Percentiles rank a stretch among this genome's conserved stretches.
phyloP scores from a whole-genome alignment of 2,113 vertebrate species.

The Eptesicus fuscus region DNA sequence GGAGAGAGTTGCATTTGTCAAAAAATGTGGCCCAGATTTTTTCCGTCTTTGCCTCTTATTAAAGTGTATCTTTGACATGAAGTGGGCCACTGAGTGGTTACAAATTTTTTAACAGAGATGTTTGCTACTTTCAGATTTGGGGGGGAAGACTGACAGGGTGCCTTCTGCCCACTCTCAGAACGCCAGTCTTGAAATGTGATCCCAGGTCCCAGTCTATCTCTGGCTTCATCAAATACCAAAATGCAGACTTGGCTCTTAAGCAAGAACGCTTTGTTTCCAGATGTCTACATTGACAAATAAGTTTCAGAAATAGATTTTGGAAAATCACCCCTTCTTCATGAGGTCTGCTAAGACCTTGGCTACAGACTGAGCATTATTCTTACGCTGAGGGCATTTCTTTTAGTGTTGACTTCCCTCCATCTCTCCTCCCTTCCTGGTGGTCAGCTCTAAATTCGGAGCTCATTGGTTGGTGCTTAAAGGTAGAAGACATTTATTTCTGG shows the following conservation, averaged over 20 bases:
- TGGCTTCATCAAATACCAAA: background rate
- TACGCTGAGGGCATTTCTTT: fast-evolving
- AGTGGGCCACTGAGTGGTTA: background rate
- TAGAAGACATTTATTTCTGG: background rate
- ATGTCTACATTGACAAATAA: background rate
- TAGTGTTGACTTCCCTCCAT: background rate
- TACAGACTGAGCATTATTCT: background rate
- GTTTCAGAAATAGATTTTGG: background rate
- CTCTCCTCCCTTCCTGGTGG: background rate
- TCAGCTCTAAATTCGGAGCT: background rate
- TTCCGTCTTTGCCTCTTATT: background rate
- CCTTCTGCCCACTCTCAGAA: no score
- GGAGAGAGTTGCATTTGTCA: background rate
- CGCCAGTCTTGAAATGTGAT: no score
- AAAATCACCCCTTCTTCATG: background rate
- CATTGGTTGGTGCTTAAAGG: background rate
- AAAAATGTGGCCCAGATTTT: background rate
- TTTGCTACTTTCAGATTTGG: fast-evolving
- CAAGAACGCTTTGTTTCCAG: background rate
- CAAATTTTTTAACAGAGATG: fast-evolving
- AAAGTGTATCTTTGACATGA: background rate
- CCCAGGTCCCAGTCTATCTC: background rate
- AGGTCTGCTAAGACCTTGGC: background rate
- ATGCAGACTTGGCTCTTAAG: background rate
- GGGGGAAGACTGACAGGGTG: background rate